phyloP scores from a whole-genome alignment of 2,888 invertebrate species.

The Nycteola revayana region DNA sequence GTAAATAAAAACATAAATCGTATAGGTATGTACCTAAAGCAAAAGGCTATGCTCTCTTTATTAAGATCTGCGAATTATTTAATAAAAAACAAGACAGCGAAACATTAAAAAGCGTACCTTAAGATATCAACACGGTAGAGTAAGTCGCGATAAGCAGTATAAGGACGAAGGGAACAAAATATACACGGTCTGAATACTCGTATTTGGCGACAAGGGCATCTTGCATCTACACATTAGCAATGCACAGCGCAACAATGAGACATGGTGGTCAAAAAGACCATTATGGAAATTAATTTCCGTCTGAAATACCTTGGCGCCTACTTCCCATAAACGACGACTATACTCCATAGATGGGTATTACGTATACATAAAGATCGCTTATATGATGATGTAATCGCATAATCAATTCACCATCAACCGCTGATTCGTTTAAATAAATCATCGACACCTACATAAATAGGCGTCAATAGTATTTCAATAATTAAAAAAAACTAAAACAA shows the following conservation, averaged over 20 bases:
- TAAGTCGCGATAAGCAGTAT: constrained; percentile 27
- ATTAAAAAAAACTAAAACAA: constrained; percentile 18
- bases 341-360: constrained; percentile 18
- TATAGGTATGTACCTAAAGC: too few relatives aligned
- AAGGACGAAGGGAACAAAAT: too few relatives aligned
- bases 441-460: too few relatives aligned
- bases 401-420: too few relatives aligned
- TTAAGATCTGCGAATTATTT: constrained; percentile 5
- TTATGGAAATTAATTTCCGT: constrained; percentile 45
- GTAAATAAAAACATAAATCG: too few relatives aligned
- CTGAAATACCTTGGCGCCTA: constrained; percentile 34
- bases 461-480: constrained; percentile 22
- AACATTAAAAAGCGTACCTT: constrained; percentile 22
- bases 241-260: constrained; percentile 29
- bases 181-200: constrained; percentile 29
- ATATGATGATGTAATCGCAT: too few relatives aligned
- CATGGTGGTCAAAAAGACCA: constrained; percentile 31
- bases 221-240: constrained; percentile 31
- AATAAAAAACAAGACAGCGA: constrained; percentile 25
- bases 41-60: too few relatives aligned
- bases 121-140: constrained; percentile 27
- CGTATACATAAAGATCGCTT: too few relatives aligned
- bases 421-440: background rate
- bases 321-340: constrained; percentile 23
- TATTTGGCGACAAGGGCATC: constrained; percentile 31